Base-by-base conservation (phyloP, 2,113 vertebrate genomes). In the Alethe diademata region DNA sequence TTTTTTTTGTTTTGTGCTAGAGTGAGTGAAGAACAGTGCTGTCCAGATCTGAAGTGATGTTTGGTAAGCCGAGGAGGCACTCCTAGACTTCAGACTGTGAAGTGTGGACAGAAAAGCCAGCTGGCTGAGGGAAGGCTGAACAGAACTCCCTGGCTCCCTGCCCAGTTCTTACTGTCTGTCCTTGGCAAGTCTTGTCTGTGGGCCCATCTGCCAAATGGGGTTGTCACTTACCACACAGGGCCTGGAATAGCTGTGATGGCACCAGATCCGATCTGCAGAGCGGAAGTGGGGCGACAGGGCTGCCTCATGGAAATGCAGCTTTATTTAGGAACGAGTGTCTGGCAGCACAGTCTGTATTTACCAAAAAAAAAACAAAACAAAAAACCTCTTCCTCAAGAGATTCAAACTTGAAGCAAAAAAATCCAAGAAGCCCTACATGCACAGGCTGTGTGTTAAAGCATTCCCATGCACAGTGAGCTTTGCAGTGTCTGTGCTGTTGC, bases 161-260 rank as follows among this genome's bases (percentile, higher is more conserved):
- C 94, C 90, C 4, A 0, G 31, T 76, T 78, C 85, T 94, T 69
- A 74, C 67, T 88, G 51, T 19, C 13, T 85, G 90, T 96, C 94
- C 95, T 93, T 92, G 93, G 90, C 93, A 93, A 94, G 79, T 74
- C 88, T 74, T 64, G 65, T 86, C 79, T 86, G 4, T 42, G 19
- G 57, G 57, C 65, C 93, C 93, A 86, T 95, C 95, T 97, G 86
- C 92, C 79, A 88, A 45, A 48, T 0, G 4, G 48, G 79, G 94
- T 93, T 94, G 60, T 92, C 83, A 13, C 86, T 67, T 83, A 74
- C 67, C 86, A 86, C 79, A 38, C 75, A 81, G 79, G 79, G 92
- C 92, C 82, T 33, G 12, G 71, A 88, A 86, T 93, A 95, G 76
- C 82, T 66, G 66, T 14, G 53, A 47, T 40, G 51, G 90, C 50